Evolutionary conservation across 2,113 vertebrate genomes (phyloP).

Genomic region (Oenanthe oenanthe): DNA sequence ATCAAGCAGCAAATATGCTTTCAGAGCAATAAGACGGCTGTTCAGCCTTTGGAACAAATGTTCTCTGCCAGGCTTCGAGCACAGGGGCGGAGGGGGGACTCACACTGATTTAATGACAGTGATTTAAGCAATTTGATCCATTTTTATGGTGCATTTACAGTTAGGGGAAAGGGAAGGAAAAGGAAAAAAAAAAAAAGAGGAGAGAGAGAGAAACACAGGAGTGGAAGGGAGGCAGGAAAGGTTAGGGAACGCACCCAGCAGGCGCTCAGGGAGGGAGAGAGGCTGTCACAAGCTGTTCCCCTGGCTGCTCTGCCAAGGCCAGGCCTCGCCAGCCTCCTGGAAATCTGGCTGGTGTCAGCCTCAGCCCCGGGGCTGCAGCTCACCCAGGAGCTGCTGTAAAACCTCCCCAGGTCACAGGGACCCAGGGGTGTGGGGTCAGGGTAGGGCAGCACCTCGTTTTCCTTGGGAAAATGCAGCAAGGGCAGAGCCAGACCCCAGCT

Average conservation of each 20-base stretch:
- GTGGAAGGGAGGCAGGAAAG: slow-evolving; percentile 58
- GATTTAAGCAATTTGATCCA: slow-evolving; percentile 74
- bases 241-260: slow-evolving; percentile 64
- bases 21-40: slow-evolving; percentile 70
- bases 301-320: slow-evolving; percentile 15
- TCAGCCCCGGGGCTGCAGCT: neutral
- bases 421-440: neutral
- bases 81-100: slow-evolving; percentile 67
- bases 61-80: slow-evolving; percentile 64
- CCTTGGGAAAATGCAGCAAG: rapidly evolving
- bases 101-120: slow-evolving; percentile 72
- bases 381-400: neutral
- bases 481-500: neutral
- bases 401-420: rapidly evolving
- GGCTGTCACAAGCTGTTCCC: slow-evolving; percentile 55
- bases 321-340: neutral
- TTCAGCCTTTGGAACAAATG: slow-evolving; percentile 72
- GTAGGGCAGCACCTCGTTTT: neutral
- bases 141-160: slow-evolving; percentile 72
- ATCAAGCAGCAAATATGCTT: slow-evolving; percentile 73
- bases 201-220: slow-evolving; percentile 59
- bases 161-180: neutral
- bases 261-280: slow-evolving; percentile 4
- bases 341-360: neutral
- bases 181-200: neutral